Base-by-base conservation (phyloP, 1,140 invertebrate genomes). In the Ladona fulva region DNA sequence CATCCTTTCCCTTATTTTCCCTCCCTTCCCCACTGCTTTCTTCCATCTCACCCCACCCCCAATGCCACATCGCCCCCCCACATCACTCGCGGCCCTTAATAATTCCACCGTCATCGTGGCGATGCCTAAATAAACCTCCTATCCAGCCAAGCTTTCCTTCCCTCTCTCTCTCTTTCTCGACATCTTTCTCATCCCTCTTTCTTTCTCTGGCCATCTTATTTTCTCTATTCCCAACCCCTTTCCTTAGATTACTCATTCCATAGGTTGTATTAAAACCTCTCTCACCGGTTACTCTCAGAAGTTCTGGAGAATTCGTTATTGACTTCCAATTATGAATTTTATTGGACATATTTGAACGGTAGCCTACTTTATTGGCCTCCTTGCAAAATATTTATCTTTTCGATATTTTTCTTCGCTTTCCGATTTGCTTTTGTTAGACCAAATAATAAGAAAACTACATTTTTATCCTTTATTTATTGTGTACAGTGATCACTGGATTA, bases 41-140 rank as follows among this genome's bases (percentile, higher is more conserved):
- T 10, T 19, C 44, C 44, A 52, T 19, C 44, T 11, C 44, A 10
- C 44, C 44, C 44, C 44, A 10, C 44, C 44, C 44, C 44, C 44
- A 10, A 19, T 19, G 19, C 44, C 44, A 10, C 44, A 52, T 10
- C 10, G 19, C 19, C 44, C 44, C 19, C 44, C 44, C 44, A 52
- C 44, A 52, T 52, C 44, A 52, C 44, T 52, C 44, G 44, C 44
- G 44, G 44, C 44, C n/a, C 52, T 66, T 66, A 66, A 66, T 66
- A 66, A 66, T 66, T 66, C 52, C 52, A 66, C 52, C 52, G 52
- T 66, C 52, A 66, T 66, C 52, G 52, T 22, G 44, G 44, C 44
- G 19, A 19, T 19, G 52, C 52, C 52, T 66, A 66, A 66, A 66
- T 66, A 66, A 66, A 66, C 52, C 52, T 66, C 52, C 52, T 37